Evolutionary conservation across 2,888 invertebrate species (phyloP).

Genomic region (Napeogenes sylphis): DNA sequence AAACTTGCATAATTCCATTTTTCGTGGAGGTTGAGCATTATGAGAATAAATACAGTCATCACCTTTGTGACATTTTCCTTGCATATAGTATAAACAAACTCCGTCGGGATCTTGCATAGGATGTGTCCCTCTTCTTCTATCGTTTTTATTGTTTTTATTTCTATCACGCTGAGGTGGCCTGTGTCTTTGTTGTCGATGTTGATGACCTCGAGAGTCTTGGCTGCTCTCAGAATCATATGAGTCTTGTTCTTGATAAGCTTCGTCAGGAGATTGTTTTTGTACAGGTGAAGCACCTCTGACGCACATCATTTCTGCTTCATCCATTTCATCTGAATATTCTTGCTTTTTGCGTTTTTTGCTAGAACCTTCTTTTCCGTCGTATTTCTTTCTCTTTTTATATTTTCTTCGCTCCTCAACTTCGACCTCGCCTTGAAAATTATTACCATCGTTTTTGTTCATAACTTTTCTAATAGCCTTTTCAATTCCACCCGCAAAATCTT

Average conservation of each 20-base stretch:
- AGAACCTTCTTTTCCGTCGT: constrained; percentile 76
- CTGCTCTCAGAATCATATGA: constrained; percentile 77
- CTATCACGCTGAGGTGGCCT: constrained; percentile 62
- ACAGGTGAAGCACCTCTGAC: constrained; percentile 86
- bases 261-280: constrained; percentile 49
- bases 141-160: constrained; percentile 72
- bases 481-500: constrained; percentile 88
- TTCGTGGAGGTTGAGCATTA: constrained; percentile 87
- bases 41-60: constrained; percentile 93
- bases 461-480: constrained; percentile 88
- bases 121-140: constrained; percentile 75
- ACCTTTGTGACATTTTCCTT: constrained; percentile 92
- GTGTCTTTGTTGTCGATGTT: constrained; percentile 65
- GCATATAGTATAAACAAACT: constrained; percentile 90
- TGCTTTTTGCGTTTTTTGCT: constrained; percentile 78
- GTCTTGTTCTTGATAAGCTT: constrained; percentile 70
- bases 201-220: constrained; percentile 73
- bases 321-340: constrained; percentile 77
- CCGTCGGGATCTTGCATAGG: constrained; percentile 82
- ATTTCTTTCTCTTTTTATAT: constrained; percentile 78
- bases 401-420: constrained; percentile 74
- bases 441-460: constrained; percentile 81
- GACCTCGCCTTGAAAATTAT: constrained; percentile 60
- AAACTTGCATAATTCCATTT: constrained; percentile 97
- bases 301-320: constrained; percentile 89